A percentile compares a stretch with the other conserved stretches of the same genome.
These are phyloP conservation scores for Caracal caracal DNA, from an alignment of 2,113 vertebrate genomes.

Conservation along the genomic window DNA sequence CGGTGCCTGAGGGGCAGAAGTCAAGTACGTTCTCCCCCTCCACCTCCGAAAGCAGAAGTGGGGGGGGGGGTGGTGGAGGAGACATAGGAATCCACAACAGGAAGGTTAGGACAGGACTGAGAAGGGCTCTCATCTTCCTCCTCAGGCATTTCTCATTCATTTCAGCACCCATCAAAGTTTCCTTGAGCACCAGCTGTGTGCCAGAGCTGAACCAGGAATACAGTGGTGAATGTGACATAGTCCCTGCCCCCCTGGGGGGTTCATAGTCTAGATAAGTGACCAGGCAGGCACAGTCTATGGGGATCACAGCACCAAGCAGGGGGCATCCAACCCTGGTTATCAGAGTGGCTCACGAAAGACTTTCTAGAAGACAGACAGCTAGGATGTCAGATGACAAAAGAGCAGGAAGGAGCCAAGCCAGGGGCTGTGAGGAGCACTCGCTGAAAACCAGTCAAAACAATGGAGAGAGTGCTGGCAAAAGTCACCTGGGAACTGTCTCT, in stretches of 20 bases:
- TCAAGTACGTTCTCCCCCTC: too few species aligned
- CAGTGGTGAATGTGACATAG: accelerated
- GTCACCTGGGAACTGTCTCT: not conserved
- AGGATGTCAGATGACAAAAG: not conserved
- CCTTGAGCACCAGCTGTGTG: not conserved
- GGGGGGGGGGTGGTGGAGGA: too few species aligned
- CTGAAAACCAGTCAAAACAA: not conserved
- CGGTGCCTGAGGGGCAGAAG: accelerated
- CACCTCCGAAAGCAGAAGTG: not conserved
- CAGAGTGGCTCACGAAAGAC: not conserved
- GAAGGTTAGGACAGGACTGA: accelerated
- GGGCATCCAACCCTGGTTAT: not conserved
- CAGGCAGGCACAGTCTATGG: accelerated
- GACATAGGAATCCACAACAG: too few species aligned
- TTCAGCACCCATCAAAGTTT: too few species aligned
- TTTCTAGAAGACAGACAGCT: not conserved
- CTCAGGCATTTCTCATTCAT: not conserved
- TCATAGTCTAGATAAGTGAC: not conserved
- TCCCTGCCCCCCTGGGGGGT: too few species aligned
- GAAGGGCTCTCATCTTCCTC: not conserved
- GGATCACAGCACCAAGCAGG: not conserved
- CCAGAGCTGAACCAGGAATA: not conserved
- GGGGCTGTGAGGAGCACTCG: not conserved
- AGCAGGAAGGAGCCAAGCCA: not conserved
- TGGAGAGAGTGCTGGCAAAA: not conserved